Base-by-base conservation (phyloP, 2,888 invertebrate species). In the Orchestes rusci region DNA sequence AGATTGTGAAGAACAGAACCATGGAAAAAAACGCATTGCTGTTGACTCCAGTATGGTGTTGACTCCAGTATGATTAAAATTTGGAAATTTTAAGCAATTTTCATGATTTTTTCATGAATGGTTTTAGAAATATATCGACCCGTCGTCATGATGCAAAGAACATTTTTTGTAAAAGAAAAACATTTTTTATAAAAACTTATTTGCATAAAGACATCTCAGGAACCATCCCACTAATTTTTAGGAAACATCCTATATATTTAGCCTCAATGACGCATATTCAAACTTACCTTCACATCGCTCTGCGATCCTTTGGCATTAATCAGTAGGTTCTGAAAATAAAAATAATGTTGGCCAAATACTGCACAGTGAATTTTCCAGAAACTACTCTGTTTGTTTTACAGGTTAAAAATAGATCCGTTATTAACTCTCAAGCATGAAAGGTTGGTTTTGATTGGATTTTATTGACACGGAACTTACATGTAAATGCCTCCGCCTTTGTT, bases 241-340 rank as follows among this genome's bases (percentile, higher is more conserved):
- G n/a, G n/a, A n/a, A n/a, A n/a, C n/a, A n/a, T n/a, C n/a, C n/a
- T n/a, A n/a, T n/a, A n/a, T n/a, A n/a, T n/a, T n/a, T n/a, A n/a
- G n/a, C n/a, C n/a, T n/a, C n/a, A n/a, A n/a, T n/a, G n/a, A n/a
- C n/a, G n/a, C n/a, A n/a, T n/a, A n/a, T n/a, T n/a, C n/a, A n/a
- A n/a, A 75, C 79, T 79, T 71, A 87, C 87, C 74, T 86, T 82
- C 72, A 88, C 85, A 76, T 87, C 88, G 69, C 81, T 84, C 68
- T 81, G 84, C 59, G 89, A 83, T 69, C 86, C 85, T 73, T 88
- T 88, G 69, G 88, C 87, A 69, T 84, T 85, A 60, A 79, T 81
- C 66, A 90, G 71, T 62, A 88, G 72, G 59, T 75, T 79, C 87
- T 88, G 75, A 41, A 79, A 76, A 49, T 57, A 61, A 64, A 59